Conservation (phyloP, 2,888 invertebrate genomes). For the Helleia helle region DNA sequence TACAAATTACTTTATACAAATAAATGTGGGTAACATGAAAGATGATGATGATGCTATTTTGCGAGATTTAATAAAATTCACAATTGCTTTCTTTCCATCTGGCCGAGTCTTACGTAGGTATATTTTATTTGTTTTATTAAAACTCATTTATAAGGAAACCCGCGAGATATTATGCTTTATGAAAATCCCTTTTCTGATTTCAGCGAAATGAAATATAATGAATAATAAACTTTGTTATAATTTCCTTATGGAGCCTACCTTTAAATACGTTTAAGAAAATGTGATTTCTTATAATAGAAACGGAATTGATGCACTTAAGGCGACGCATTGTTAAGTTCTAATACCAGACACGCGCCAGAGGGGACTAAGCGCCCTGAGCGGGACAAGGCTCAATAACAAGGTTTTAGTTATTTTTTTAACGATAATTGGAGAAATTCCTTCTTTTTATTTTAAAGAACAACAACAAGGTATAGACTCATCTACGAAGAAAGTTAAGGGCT, state of each 20-base stretch:
- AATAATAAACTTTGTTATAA: slow-evolving; percentile 29
- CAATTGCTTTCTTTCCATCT: slow-evolving; percentile 60
- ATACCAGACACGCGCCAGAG: too few relatives aligned
- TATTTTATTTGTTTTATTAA: slow-evolving; percentile 57
- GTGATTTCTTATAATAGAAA: slow-evolving; percentile 14
- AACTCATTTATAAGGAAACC: slow-evolving; percentile 52
- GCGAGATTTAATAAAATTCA: slow-evolving; percentile 63
- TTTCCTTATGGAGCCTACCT: slow-evolving; percentile 19
- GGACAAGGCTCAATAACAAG: too few relatives aligned
- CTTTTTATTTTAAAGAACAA: too few relatives aligned
- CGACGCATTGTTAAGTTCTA: too few relatives aligned
- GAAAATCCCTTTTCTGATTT: slow-evolving; percentile 33
- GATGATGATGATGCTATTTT: slow-evolving; percentile 32
- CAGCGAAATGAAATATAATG: slow-evolving; percentile 27
- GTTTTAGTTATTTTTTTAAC: too few relatives aligned
- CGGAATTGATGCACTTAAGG: too few relatives aligned
- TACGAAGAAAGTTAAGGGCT: too few relatives aligned
- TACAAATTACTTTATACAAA: background rate
- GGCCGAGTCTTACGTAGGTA: slow-evolving; percentile 44
- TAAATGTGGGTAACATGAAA: too few relatives aligned
- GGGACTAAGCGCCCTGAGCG: too few relatives aligned
- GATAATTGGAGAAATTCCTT: too few relatives aligned
- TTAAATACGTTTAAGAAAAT: slow-evolving; percentile 18
- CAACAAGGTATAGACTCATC: too few relatives aligned
- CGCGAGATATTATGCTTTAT: slow-evolving; percentile 41